Base-by-base conservation (phyloP, 2,797 vertebrate genomes). In the Crypturellus tataupa region DNA sequence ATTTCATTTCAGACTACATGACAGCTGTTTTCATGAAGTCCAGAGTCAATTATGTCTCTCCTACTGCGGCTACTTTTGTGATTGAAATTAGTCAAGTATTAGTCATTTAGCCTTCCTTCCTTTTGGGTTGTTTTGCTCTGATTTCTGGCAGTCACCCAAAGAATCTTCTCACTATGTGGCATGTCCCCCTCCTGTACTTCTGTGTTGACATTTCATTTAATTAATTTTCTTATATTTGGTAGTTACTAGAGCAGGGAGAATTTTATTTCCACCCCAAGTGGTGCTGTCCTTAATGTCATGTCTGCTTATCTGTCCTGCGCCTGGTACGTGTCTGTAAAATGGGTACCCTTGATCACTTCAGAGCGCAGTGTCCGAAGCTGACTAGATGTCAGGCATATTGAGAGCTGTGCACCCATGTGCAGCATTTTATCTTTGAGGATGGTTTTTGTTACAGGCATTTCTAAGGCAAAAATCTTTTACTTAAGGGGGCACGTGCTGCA, bases 181-280 rank as follows among this genome's bases (percentile, higher is more conserved):
- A 77, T 68, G 56, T 86, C 53, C 25, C n/a, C 79, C 85, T 81
- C 40, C 40, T 49, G 4, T 71, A 7, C 33, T 64, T 80, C 12
- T 63, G 15, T 87, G 25, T 89, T 92, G 92, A 67, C 85, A 77
- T 95, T 81, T 77, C 68, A 70, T 77, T 39, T 39, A 63, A 51
- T 80, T 44, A 37, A 64, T 79, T 86, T 88, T 49, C 60, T 77
- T 63, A 7, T 2, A 44, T 80, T 29, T 72, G 60, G 23, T 71
- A 68, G 51, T 17, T 37, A 8, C 29, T 85, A 31, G 65, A 94
- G 63, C 42, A 35, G 67, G 76, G 24, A 13, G 14, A 46, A 29
- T 31, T 65, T 8, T 0, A 1, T 72, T 89, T 94, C 27, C 63
- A 84, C 0, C 46, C 10, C 33, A 37, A 53, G n/a, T 37, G 51